Evolutionary conservation across 2,797 vertebrate species (phyloP).

Genomic region (Moxostoma hubbsi): DNA sequence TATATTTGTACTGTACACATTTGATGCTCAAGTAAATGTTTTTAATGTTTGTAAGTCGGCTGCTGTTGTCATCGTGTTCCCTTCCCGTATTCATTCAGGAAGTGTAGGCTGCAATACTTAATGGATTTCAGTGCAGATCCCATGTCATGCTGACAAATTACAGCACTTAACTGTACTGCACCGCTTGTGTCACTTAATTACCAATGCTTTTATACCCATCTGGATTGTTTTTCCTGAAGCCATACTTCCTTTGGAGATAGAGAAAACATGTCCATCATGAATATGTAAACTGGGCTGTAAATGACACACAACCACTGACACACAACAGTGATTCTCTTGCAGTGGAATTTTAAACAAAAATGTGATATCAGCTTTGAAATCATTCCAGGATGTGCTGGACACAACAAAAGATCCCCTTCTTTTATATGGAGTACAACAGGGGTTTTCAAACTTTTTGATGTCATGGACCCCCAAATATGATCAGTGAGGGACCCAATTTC

Average conservation of each 20-base stretch:
- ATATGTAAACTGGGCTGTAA: conserved; percentile 48
- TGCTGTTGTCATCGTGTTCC: not conserved
- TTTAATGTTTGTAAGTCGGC: not conserved
- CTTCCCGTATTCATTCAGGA: conserved; percentile 32
- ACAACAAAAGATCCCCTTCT: conserved; percentile 1
- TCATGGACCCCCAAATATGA: too few species aligned
- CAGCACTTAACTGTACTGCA: conserved; percentile 58
- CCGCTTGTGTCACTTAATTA: conserved; percentile 67
- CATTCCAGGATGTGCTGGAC: conserved; percentile 11
- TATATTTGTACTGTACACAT: not conserved
- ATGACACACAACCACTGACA: conserved; percentile 48
- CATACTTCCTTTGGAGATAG: too few species aligned
- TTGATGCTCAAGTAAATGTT: not conserved
- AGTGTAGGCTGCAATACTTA: conserved; percentile 23
- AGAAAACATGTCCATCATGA: conserved; percentile 53
- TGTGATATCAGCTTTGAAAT: conserved; percentile 4
- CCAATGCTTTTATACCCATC: conserved; percentile 62
- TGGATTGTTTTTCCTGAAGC: conserved; percentile 52
- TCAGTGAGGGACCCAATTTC: too few species aligned
- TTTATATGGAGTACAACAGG: too few species aligned
- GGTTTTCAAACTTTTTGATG: too few species aligned
- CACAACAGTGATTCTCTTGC: not conserved
- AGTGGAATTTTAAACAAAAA: too few species aligned
- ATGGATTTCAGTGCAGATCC: conserved; percentile 60
- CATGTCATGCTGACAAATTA: conserved; percentile 47